Base-by-base conservation (phyloP, 2,888 invertebrate species). In the Drosophila testacea region DNA sequence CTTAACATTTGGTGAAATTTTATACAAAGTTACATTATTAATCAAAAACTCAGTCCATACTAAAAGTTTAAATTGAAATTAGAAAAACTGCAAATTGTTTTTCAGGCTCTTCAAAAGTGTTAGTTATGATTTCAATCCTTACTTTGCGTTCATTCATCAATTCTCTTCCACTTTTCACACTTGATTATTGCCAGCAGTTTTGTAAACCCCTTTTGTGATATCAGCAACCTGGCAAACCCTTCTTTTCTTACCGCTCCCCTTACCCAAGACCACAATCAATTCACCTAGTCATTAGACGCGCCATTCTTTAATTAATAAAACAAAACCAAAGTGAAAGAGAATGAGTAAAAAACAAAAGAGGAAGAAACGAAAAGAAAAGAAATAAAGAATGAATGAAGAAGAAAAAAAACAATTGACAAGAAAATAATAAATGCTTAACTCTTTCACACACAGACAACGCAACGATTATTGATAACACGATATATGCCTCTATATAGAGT, bases 381-480 rank as follows among this genome's bases (percentile, higher is more conserved):
- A 4, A 32, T 22, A 50, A 16, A 16, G 22, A 22, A 22, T 22
- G 22, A 22, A 22, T 22, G n/a, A 22, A 22, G 27, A 55, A 30
- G 13, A 44, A 44, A 39, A 44, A 39, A 44, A 59, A 66, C 44
- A 83, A 83, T 71, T 80, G 51, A 61, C 48, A 70, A 75, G 39
- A 69, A 61, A 41, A 63, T 13, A 67, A 27, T 39, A 72, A 39
- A 50, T 62, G 76, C 56, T 79, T 72, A 73, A 79, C 85, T 73
- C 73, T 70, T 81, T 57, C 52, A 50, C 44, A 28, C 10, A 11
- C 22, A n/a, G 10, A 46, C 54, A 44, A 48, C 38, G 61, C 54
- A 47, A 9, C 70, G 76, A 73, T 79, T 76, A 81, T 81, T 81
- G 82, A 81, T 81, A 81, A 73, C 76, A 66, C 61, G 59, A 63